Conservation (phyloP, 2,797 vertebrate species). For the Hozukius guyotensis region DNA sequence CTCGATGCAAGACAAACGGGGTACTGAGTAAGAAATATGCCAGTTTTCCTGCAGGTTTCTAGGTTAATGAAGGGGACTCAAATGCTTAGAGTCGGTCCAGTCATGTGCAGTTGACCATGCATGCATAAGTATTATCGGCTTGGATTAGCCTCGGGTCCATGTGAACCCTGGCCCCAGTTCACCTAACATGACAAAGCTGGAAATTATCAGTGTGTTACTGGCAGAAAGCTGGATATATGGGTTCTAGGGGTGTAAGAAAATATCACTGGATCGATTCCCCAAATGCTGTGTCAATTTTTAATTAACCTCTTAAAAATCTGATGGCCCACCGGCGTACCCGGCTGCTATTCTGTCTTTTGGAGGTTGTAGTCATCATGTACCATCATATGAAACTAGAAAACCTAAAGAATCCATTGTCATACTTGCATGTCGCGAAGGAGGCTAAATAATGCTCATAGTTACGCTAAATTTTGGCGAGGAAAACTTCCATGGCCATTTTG, state of each 20-base stretch:
- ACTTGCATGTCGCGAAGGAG: no score
- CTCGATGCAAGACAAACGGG: neutral
- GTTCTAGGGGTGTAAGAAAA: neutral
- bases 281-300: no score
- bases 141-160: neutral
- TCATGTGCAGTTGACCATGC: neutral
- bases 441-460: no score
- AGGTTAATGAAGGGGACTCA: neutral
- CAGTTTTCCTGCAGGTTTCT: neutral
- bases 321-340: rapidly evolving
- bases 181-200: neutral
- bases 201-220: neutral
- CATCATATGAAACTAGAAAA: no score
- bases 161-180: neutral
- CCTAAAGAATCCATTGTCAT: no score
- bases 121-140: neutral
- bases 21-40: neutral
- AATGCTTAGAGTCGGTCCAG: neutral
- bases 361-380: no score
- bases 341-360: no score
- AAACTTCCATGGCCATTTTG: no score
- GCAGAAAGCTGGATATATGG: neutral
- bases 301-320: no score
- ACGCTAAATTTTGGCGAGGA: no score
- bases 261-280: no score